Percentiles rank a stretch among this genome's conserved stretches.
These are phyloP conservation scores for Coregonus ussuriensis DNA, from an alignment of 2,797 vertebrate genomes.

Conservation along the genomic window DNA sequence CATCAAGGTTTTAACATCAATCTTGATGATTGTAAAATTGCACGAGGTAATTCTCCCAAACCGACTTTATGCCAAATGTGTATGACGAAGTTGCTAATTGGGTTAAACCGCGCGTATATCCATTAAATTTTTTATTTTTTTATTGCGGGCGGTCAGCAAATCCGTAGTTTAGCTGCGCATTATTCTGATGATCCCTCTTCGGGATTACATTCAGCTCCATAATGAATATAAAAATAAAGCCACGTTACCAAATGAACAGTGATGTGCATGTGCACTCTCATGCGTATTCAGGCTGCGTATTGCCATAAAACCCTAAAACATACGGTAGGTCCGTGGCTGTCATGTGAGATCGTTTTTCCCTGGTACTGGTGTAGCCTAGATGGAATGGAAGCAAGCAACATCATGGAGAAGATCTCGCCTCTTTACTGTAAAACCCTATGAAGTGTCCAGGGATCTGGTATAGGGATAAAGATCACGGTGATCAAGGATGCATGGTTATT, in stretches of 20 bases:
- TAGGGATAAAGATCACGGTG: not conserved
- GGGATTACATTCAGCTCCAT: conserved; percentile 49
- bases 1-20: not conserved
- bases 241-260: conserved; percentile 19
- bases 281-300: conserved; percentile 27
- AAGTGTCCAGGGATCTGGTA: not conserved
- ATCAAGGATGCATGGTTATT: not conserved
- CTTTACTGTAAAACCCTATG: not conserved
- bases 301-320: not conserved
- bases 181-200: conserved; percentile 41
- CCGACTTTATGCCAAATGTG: conserved; percentile 26
- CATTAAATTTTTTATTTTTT: conserved; percentile 45
- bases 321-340: not conserved
- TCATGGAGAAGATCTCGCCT: not conserved
- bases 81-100: conserved; percentile 41
- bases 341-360: not conserved
- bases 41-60: conserved; percentile 6
- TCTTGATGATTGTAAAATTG: conserved; percentile 4
- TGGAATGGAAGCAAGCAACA: not conserved
- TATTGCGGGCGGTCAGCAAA: conserved; percentile 40
- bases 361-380: not conserved
- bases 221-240: conserved; percentile 48
- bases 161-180: conserved; percentile 44
- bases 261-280: conserved; percentile 22
- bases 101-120: conserved; percentile 38